phyloP scores from a whole-genome alignment of 2,888 invertebrate genomes.

The Rhingia rostrata region DNA sequence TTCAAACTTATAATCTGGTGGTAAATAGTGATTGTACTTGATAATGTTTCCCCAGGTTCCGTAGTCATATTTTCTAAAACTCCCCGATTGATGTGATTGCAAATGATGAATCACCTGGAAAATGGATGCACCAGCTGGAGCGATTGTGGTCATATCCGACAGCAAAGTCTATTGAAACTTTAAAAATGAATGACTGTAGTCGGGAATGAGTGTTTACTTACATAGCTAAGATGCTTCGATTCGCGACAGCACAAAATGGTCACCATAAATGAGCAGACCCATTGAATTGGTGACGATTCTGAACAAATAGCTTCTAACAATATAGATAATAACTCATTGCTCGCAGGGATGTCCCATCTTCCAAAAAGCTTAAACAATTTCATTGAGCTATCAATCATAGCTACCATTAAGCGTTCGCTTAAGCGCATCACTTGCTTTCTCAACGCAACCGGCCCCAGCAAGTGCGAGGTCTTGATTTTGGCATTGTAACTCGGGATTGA shows the following conservation, averaged over 20 bases:
- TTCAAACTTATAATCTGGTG: slow-evolving; percentile 86
- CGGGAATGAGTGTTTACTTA: slow-evolving; percentile 83
- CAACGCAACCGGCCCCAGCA: slow-evolving; percentile 88
- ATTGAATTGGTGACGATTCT: slow-evolving; percentile 82
- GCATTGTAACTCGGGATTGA: slow-evolving; percentile 88
- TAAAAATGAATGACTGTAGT: slow-evolving; percentile 81
- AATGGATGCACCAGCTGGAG: slow-evolving; percentile 88
- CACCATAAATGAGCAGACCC: slow-evolving; percentile 78
- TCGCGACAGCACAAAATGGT: slow-evolving; percentile 81
- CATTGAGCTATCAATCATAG: slow-evolving; percentile 80
- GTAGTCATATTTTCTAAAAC: slow-evolving; percentile 85
- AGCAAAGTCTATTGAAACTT: slow-evolving; percentile 86
- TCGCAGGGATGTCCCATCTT: slow-evolving; percentile 86
- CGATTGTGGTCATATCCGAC: slow-evolving; percentile 86
- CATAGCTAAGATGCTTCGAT: slow-evolving; percentile 79
- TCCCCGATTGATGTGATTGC: slow-evolving; percentile 85
- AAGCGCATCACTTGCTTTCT: slow-evolving; percentile 83
- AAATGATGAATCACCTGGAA: slow-evolving; percentile 89
- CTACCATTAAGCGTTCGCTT: slow-evolving; percentile 83
- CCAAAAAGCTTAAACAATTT: slow-evolving; percentile 79
- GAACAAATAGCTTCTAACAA: slow-evolving; percentile 85
- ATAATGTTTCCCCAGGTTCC: slow-evolving; percentile 84
- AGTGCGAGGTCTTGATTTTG: slow-evolving; percentile 87
- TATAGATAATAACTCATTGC: slow-evolving; percentile 78
- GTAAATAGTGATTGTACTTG: slow-evolving; percentile 84